phyloP scores from a whole-genome alignment of 2,797 vertebrate species.

The Arctocebus calabarensis region DNA sequence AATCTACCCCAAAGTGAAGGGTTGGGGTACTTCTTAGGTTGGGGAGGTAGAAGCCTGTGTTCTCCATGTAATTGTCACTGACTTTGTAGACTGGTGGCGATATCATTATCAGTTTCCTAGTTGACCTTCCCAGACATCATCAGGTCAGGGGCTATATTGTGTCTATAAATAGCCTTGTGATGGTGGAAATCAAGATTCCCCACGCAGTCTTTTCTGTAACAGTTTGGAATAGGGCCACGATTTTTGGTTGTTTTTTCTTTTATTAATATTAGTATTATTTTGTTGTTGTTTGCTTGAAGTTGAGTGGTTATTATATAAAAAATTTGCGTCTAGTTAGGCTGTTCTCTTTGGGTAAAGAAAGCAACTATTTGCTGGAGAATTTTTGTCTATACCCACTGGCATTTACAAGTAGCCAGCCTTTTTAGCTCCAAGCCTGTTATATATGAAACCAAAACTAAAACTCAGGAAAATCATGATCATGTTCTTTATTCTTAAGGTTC shows the following conservation, averaged over 20 bases:
- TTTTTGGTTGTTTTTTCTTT: too few relatives aligned
- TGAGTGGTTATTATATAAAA: neutral
- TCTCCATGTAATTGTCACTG: neutral
- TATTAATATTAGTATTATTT: neutral
- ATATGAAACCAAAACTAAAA: neutral
- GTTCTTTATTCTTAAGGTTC: neutral
- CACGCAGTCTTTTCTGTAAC: neutral
- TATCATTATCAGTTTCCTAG: neutral
- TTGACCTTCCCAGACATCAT: neutral
- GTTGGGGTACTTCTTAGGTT: neutral
- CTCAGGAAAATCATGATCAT: neutral
- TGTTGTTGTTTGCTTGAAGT: neutral
- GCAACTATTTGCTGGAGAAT: neutral
- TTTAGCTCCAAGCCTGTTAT: neutral
- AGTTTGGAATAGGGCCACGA: neutral
- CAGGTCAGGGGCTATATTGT: neutral
- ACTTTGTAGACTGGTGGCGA: neutral
- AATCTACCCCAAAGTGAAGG: neutral
- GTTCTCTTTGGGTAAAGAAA: neutral
- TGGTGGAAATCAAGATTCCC: neutral
- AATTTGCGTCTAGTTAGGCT: neutral
- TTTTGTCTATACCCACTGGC: neutral
- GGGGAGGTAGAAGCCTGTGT: neutral
- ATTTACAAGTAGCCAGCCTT: neutral
- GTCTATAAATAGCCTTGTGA: neutral